Conservation (phyloP, 2,797 vertebrate species). For the Manis pentadactyla region DNA sequence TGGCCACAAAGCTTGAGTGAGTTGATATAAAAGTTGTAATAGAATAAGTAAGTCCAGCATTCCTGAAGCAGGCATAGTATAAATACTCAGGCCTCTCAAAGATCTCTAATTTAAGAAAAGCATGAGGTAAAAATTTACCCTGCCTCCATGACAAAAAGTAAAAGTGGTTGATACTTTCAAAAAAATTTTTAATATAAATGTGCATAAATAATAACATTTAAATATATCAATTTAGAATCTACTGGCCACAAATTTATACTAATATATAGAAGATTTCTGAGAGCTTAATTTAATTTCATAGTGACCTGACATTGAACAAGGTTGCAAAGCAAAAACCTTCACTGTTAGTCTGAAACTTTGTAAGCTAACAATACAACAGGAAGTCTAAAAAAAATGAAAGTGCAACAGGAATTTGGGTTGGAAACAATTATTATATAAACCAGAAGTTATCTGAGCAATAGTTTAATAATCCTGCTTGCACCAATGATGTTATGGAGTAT, state of each 20-base stretch:
- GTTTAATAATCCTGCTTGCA: neutral
- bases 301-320: neutral
- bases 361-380: neutral
- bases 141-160: neutral
- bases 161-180: neutral
- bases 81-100: neutral
- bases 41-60: neutral
- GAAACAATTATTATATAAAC: neutral
- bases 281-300: neutral
- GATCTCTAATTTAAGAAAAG: neutral
- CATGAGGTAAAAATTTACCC: neutral
- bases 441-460: neutral
- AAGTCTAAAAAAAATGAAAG: constrained; percentile 5
- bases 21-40: neutral
- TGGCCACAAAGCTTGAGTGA: neutral
- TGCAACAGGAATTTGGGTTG: neutral
- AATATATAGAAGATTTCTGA: neutral
- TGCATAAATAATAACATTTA: neutral
- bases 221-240: neutral
- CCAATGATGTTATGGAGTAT: neutral
- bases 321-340: neutral
- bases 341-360: neutral
- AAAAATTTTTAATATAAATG: neutral
- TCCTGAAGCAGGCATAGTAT: fast-evolving
- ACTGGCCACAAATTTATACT: neutral